Evolutionary conservation across 2,888 invertebrate genomes (phyloP), one percentile per base, ranked within the genome.

Genomic region (Oscheius sp.): DNA sequence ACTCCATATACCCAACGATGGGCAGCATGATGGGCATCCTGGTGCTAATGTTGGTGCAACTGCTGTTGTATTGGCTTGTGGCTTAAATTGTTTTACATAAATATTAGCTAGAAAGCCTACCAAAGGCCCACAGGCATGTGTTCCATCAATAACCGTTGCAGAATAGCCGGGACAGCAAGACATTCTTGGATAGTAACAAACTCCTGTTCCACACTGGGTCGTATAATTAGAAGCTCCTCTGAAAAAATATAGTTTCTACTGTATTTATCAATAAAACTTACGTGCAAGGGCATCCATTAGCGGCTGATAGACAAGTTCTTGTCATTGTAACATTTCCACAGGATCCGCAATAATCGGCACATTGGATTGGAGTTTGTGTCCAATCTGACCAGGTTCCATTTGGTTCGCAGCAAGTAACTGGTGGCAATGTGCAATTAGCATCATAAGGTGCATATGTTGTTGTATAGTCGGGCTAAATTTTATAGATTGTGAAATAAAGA

Each of bases 281-380:
- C 70, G 57, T 70, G 74, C 77, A 77, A 31, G 70, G 69, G 46
- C 77, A 77, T 31, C 77, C 77, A 58, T 46, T 58, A 10, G 65
- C 67, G 37, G 61, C 66, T 2, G 77, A 77, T 2, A 65, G 33
- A 33, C 78, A 78, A 3, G 72, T 74, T 31, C 78, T 64, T 6
- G 71, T 67, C 29, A 69, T 65, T 1, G 73, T 75, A 6, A 73
- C 50, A 37, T 72, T 71, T 52, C 72, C 78, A 53, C 78, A 78
- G 3, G 76, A 73, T 53, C 78, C 78, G 45, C 78, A 78, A 17
- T 70, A 78, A 29, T 78, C 78, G 6, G 69, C 37, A 45, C 78
- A 78, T 25, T 70, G 68, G n/a, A 12, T 25, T n/a, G 66, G 70
- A 1, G 73, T 58, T 12, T 57, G 20, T 2, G 68, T 67, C 73